phyloP scores from a whole-genome alignment of 2,113 vertebrate genomes.

The Indicator maculatus region DNA sequence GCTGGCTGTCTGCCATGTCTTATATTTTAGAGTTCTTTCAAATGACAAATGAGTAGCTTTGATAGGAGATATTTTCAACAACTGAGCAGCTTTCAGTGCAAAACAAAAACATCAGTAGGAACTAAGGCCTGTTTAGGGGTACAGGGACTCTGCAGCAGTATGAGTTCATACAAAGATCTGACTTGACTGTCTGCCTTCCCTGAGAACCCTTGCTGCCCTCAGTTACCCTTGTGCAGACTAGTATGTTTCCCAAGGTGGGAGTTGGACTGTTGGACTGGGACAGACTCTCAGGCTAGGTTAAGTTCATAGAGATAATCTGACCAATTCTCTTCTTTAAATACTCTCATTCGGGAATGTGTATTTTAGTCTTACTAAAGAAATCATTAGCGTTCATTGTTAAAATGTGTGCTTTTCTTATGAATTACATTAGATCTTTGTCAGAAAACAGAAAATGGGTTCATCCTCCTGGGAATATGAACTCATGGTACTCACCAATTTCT shows the following conservation, averaged over 20 bases:
- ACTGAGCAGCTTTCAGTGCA: background rate
- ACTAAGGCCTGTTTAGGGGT: background rate
- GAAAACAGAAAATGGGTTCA: background rate
- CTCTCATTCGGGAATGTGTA: background rate
- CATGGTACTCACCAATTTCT: background rate
- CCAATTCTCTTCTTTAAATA: background rate
- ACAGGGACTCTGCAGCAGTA: background rate
- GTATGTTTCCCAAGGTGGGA: accelerated
- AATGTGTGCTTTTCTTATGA: background rate
- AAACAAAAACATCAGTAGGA: background rate
- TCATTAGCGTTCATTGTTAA: background rate
- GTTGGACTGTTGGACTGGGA: background rate
- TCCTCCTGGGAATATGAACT: background rate
- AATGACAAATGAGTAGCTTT: background rate
- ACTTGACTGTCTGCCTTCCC: background rate
- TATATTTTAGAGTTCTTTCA: background rate
- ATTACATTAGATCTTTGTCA: background rate
- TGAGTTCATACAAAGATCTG: background rate
- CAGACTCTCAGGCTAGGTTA: background rate
- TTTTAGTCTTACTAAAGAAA: background rate
- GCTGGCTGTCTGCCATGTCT: conserved; percentile 42
- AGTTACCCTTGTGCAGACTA: too few species aligned
- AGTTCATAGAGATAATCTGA: background rate
- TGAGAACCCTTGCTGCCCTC: background rate
- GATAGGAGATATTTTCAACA: conserved; percentile 24